These are phyloP conservation scores for Propithecus perrieri DNA, from an alignment of 2,797 vertebrate genomes.

Conservation along the genomic window DNA sequence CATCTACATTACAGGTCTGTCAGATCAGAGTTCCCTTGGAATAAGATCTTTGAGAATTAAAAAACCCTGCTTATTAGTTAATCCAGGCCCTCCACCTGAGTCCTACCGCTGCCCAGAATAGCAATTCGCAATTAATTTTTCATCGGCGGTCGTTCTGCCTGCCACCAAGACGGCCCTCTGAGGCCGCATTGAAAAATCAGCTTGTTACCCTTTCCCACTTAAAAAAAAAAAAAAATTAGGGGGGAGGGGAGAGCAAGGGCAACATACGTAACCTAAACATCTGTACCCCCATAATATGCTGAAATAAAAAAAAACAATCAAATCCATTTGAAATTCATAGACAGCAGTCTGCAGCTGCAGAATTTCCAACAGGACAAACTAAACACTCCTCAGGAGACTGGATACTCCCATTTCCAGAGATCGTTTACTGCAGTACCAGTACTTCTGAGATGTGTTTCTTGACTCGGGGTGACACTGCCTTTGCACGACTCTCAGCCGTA, in stretches of 20 bases:
- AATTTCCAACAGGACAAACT: not conserved
- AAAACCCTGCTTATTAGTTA: not conserved
- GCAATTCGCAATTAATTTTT: not conserved
- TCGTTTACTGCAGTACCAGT: not conserved
- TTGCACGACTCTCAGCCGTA: not conserved
- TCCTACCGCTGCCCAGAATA: not conserved
- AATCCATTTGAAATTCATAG: conserved; percentile 24
- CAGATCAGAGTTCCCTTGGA: not conserved
- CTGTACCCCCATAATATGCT: too few relatives aligned
- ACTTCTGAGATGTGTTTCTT: not conserved
- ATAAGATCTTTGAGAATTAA: not conserved
- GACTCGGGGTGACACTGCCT: not conserved
- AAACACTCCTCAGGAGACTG: not conserved
- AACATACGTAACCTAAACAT: too few relatives aligned
- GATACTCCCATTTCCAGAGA: not conserved
- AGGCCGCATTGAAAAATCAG: not conserved
- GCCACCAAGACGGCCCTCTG: not conserved
- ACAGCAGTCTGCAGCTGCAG: not conserved
- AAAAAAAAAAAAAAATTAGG: not conserved
- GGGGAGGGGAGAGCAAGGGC: too few relatives aligned
- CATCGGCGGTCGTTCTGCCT: not conserved
- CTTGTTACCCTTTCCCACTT: not conserved
- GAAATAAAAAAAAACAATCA: not conserved
- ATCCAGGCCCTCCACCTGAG: not conserved
- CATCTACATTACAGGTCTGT: not conserved